Conservation (phyloP, 2,888 invertebrate species). For the Clusia tigrina region DNA sequence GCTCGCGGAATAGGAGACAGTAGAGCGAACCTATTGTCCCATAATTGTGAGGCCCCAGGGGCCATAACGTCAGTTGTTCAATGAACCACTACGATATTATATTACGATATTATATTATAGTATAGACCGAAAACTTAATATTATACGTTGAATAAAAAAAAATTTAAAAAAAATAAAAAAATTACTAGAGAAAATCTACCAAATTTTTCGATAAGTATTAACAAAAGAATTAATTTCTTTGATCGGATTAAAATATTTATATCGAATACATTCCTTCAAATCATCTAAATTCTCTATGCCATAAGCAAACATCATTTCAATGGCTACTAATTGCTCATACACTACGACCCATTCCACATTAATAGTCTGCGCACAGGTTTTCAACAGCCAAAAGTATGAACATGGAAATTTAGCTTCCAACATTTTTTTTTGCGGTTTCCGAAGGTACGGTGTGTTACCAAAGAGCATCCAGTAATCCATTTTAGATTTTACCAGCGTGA, state of each 20-base stretch:
- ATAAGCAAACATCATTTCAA: slow-evolving; percentile 59
- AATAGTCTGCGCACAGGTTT: slow-evolving; percentile 57
- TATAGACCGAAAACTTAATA: too few species aligned
- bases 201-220: slow-evolving; percentile 43
- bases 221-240: slow-evolving; percentile 50
- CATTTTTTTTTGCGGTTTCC: slow-evolving; percentile 39
- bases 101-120: too few species aligned
- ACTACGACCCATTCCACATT: slow-evolving; percentile 50
- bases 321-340: slow-evolving; percentile 55
- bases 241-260: slow-evolving; percentile 39
- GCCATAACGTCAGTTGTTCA: too few species aligned
- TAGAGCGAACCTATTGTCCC: too few species aligned
- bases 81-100: too few species aligned
- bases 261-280: slow-evolving; percentile 43
- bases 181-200: slow-evolving; percentile 47
- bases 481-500: slow-evolving; percentile 50
- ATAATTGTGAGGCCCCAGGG: too few species aligned
- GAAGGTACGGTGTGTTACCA: slow-evolving; percentile 39
- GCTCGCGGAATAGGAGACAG: too few species aligned
- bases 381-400: slow-evolving; percentile 61
- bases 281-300: slow-evolving; percentile 50
- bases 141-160: neutral
- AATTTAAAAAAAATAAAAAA: neutral
- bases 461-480: slow-evolving; percentile 61
- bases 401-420: slow-evolving; percentile 51